phyloP scores from a whole-genome alignment of 1,140 invertebrate species.

The Rhyzopertha dominica region DNA sequence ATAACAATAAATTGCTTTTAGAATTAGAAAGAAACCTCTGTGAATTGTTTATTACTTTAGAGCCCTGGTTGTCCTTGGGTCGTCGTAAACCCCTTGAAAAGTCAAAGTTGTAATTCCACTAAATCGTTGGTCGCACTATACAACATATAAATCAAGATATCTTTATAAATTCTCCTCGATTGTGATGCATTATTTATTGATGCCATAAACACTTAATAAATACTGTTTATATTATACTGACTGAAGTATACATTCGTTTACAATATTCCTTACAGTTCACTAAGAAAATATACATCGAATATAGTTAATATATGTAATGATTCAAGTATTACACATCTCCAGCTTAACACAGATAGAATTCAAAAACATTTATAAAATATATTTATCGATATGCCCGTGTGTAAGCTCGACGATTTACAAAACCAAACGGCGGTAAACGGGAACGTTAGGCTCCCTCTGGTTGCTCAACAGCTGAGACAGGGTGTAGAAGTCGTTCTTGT shows the following conservation, averaged over 20 bases:
- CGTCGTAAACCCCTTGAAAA: no score
- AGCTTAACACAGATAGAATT: conserved; percentile 24
- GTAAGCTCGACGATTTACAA: conserved; percentile 23
- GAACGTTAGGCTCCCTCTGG: conserved; percentile 34
- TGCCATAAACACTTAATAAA: conserved; percentile 22
- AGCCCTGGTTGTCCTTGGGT: no score
- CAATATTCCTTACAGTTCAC: no score
- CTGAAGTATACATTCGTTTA: no score
- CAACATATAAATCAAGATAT: conserved; percentile 22
- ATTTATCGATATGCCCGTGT: conserved; percentile 11
- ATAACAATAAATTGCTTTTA: no score
- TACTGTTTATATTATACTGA: conserved; percentile 30
- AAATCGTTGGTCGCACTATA: conserved; percentile 18
- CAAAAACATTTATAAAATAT: conserved; percentile 14
- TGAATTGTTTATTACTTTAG: no score
- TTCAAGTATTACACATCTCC: conserved; percentile 18
- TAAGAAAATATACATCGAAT: no score
- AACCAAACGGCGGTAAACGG: conserved; percentile 34
- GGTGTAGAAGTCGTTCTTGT: conserved; percentile 38
- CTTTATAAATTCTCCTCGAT: no score
- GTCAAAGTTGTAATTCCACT: no score
- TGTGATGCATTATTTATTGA: no score
- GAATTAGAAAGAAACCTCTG: no score
- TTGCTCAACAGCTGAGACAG: conserved; percentile 36
- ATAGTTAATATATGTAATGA: conserved; percentile 11